These are phyloP conservation scores for Chaunax sp. DNA, from an alignment of 2,797 vertebrate genomes.

Conservation along the genomic window DNA sequence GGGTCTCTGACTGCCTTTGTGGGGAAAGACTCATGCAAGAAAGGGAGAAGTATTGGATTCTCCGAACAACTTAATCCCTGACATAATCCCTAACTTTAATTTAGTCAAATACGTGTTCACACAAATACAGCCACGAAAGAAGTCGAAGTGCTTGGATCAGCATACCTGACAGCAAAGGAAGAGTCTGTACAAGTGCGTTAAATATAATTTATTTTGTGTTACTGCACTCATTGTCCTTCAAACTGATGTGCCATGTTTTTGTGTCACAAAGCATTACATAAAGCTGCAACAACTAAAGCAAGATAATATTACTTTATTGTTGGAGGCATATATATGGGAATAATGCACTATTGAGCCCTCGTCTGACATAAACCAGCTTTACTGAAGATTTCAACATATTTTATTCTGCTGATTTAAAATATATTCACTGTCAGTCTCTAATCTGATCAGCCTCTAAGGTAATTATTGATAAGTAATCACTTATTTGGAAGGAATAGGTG, in stretches of 20 bases:
- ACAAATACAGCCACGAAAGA: constrained; percentile 73
- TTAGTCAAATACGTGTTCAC: constrained; percentile 81
- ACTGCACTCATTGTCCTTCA: constrained; percentile 58
- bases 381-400: constrained; percentile 31
- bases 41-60: constrained; percentile 74
- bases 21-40: constrained; percentile 55
- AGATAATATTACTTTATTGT: constrained; percentile 47
- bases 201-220: constrained; percentile 56
- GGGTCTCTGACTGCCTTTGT: constrained; percentile 70
- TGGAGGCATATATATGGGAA: constrained; percentile 29
- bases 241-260: constrained; percentile 38
- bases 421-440: not conserved
- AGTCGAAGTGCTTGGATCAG: constrained; percentile 60
- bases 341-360: constrained; percentile 17
- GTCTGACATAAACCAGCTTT: constrained; percentile 34
- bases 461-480: too few relatives aligned
- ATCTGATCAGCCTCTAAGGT: too few relatives aligned
- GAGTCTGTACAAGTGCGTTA: constrained; percentile 38
- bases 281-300: constrained; percentile 37
- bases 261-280: constrained; percentile 42
- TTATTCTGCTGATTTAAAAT: constrained; percentile 38
- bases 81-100: constrained; percentile 85
- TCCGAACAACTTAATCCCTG: constrained; percentile 84
- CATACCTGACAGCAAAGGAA: constrained; percentile 44
- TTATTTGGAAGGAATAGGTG: too few relatives aligned